A percentile compares a stretch with the other conserved stretches of the same genome.
phyloP scores from a whole-genome alignment of 2,113 vertebrate genomes.

The Apaloderma vittatum region DNA sequence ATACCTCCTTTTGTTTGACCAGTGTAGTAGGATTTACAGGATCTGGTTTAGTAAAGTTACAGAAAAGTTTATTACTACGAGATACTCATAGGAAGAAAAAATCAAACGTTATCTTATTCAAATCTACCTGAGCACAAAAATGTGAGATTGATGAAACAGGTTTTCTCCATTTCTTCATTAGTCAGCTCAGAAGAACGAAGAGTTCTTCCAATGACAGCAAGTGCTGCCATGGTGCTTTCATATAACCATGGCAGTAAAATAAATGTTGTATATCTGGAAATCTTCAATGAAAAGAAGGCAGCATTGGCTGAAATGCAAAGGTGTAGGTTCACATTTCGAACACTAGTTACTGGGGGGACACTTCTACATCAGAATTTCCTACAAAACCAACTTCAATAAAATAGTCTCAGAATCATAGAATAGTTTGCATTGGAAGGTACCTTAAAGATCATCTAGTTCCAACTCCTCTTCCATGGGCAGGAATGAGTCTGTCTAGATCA shows the following conservation, averaged over 20 bases:
- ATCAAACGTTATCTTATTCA: not conserved
- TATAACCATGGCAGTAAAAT: not conserved
- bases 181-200: not conserved
- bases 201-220: not conserved
- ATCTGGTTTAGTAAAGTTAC: not conserved
- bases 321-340: not conserved
- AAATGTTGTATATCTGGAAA: not conserved
- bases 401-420: too few relatives aligned
- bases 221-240: not conserved
- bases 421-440: too few relatives aligned
- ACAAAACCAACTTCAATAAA: not conserved
- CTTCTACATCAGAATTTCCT: not conserved
- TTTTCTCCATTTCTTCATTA: not conserved
- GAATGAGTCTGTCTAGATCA: too few relatives aligned
- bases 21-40: not conserved
- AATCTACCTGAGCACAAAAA: not conserved
- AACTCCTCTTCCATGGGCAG: too few relatives aligned
- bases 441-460: too few relatives aligned
- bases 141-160: not conserved
- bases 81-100: rapidly evolving
- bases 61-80: not conserved
- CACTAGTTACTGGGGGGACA: not conserved
- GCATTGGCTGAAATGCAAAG: not conserved
- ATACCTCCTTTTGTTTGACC: not conserved
- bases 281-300: not conserved